A percentile compares a stretch with the other conserved stretches of the same genome.
phyloP scores from a whole-genome alignment of 2,888 invertebrate species.

The Cepaea hortensis region DNA sequence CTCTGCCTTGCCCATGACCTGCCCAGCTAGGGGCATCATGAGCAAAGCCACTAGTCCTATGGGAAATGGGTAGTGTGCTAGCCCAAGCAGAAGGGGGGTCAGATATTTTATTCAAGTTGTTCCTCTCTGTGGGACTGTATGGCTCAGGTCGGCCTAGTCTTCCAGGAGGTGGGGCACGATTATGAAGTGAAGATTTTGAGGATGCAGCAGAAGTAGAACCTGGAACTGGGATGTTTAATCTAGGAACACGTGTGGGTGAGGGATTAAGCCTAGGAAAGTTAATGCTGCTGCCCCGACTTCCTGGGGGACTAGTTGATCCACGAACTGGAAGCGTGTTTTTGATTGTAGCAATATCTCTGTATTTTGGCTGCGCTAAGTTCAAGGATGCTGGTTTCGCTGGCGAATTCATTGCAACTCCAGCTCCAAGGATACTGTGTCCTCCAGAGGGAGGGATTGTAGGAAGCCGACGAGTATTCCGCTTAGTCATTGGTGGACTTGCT shows the following conservation, averaged over 20 bases:
- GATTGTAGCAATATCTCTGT: conserved; percentile 71
- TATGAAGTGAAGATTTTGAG: not conserved
- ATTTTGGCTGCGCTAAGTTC: conserved; percentile 73
- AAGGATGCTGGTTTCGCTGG: conserved; percentile 89
- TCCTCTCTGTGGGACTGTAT: conserved; percentile 72
- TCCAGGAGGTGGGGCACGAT: conserved; percentile 61
- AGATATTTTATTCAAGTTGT: conserved; percentile 69
- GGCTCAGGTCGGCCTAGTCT: conserved; percentile 69
- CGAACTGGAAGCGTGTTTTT: conserved; percentile 77
- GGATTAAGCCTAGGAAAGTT: conserved; percentile 96
- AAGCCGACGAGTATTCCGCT: conserved; percentile 60
- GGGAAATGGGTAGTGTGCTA: conserved; percentile 56
- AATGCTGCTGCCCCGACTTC: conserved; percentile 75
- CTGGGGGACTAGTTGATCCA: conserved; percentile 69
- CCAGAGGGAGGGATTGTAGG: conserved; percentile 49
- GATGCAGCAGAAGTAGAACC: conserved; percentile 8
- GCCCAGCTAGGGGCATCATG: conserved; percentile 40
- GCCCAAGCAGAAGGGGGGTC: conserved; percentile 50
- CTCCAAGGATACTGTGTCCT: not conserved
- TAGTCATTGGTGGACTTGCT: conserved; percentile 55
- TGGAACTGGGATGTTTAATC: conserved; percentile 38
- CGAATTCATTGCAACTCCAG: not conserved
- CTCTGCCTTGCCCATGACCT: conserved; percentile 35
- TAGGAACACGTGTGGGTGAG: conserved; percentile 86
- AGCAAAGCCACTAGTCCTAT: conserved; percentile 54